Conservation (phyloP, 2,113 vertebrate species). For the Tachycineta bicolor region DNA sequence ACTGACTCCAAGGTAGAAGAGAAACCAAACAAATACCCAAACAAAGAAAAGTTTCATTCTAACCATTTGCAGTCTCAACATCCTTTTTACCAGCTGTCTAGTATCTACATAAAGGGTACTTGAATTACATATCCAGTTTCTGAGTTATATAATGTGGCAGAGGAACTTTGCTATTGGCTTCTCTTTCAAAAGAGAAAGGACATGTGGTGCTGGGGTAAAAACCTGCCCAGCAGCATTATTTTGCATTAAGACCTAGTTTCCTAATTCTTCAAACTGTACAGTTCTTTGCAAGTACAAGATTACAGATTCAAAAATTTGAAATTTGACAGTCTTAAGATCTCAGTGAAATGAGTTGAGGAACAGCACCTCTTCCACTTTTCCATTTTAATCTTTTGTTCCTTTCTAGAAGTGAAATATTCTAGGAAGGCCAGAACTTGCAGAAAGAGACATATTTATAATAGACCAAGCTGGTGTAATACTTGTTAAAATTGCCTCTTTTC, state of each 20-base stretch:
- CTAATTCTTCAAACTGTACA: not conserved
- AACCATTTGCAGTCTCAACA: not conserved
- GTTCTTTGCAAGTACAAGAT: not conserved
- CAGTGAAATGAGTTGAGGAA: not conserved
- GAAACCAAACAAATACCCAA: not conserved
- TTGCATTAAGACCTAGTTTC: not conserved
- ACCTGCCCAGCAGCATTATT: not conserved
- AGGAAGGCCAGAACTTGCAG: not conserved
- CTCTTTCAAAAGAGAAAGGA: not conserved
- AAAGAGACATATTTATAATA: not conserved
- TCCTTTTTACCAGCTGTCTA: not conserved
- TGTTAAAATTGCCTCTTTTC: not conserved
- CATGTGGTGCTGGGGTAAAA: not conserved
- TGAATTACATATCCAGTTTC: not conserved
- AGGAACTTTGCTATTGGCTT: not conserved
- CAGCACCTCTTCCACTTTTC: not conserved
- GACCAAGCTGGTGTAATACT: not conserved
- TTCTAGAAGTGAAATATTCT: not conserved
- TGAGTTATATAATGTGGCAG: not conserved
- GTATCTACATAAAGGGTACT: not conserved
- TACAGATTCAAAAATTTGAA: not conserved
- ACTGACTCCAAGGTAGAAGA: constrained; percentile 47
- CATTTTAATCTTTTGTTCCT: not conserved
- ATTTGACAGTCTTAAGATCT: not conserved
- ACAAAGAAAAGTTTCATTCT: not conserved